Evolutionary conservation across 2,888 invertebrate species (phyloP).

Genomic region (Sarcophaga rosellei): DNA sequence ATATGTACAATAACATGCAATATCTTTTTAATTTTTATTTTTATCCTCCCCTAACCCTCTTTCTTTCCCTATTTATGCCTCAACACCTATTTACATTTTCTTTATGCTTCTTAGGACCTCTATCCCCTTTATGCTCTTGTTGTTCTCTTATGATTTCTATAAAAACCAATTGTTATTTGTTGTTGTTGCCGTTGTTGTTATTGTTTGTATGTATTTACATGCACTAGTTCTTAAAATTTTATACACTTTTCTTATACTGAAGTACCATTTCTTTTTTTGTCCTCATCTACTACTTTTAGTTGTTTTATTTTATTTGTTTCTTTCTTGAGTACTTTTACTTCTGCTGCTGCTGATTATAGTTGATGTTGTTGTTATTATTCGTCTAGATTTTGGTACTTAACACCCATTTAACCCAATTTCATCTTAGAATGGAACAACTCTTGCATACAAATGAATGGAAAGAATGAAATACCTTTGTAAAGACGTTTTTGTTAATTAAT

Average conservation of each 20-base stretch:
- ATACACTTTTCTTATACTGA: conserved; percentile 43
- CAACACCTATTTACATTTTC: background rate
- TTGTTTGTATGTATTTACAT: conserved; percentile 39
- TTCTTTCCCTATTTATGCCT: too few species aligned
- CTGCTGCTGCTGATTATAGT: background rate
- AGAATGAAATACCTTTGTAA: background rate
- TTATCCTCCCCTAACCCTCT: background rate
- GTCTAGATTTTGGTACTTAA: conserved; percentile 41
- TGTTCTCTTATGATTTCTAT: background rate
- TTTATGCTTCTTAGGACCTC: background rate
- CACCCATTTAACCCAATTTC: conserved; percentile 70
- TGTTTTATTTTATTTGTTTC: conserved; percentile 11
- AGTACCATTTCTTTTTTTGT: conserved; percentile 39
- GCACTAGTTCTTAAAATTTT: conserved; percentile 60
- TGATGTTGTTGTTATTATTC: conserved; percentile 9
- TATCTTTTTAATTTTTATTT: background rate
- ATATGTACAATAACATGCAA: background rate
- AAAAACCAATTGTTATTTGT: conserved; percentile 33
- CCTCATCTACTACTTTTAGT: conserved; percentile 5
- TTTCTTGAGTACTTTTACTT: conserved; percentile 43
- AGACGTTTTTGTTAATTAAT: conserved; percentile 1
- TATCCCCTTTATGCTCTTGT: background rate
- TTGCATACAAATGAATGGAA: background rate
- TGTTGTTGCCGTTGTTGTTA: conserved; percentile 6
- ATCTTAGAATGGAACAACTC: conserved; percentile 2